Evolutionary conservation across 2,113 vertebrate genomes (phyloP), one percentile per base, ranked within the genome.

Genomic region (Dromaius novaehollandiae): DNA sequence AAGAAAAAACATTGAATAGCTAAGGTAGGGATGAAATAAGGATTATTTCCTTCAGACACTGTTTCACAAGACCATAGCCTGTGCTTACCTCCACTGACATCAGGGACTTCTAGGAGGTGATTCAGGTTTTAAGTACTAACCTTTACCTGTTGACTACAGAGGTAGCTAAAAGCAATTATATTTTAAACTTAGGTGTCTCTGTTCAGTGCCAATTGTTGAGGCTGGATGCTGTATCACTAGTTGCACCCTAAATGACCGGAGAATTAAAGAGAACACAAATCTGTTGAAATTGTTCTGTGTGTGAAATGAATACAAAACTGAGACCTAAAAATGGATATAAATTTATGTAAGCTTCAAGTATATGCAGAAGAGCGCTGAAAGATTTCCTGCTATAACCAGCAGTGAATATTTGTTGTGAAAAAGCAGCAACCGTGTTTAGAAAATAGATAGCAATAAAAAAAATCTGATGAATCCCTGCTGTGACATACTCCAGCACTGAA

Each of bases 1-100:
- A 7, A 6, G 0, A 0, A 8, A 11, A 15, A 73, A 80, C 22
- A 48, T 6, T 3, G 13, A 13, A 11, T 4, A 75, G 7, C 28
- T 32, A 25, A 79, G 18, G 46, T 6, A 22, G 6, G 19, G 22
- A 34, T 58, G n/a, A 38, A 51, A 40, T 30, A 50, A 55, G 9
- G 30, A 70, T 19, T 87, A 16, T 21, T 84, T 86, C 21, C 69
- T 11, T 89, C 65, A 75, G 74, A 75, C 46, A 26, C 18, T 28
- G 55, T 74, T 69, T 55, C 53, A 46, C 17, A 65, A 70, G 13
- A n/a, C 38, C 42, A 42, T 28, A 91, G 61, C 25, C 40, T 7
- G 26, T 16, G 61, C 10, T 60, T 42, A 48, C n/a, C 19, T 64
- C 53, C 48, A 26, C 20, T 44, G 18, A 65, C 30, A 30, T 36